phyloP scores from a whole-genome alignment of 2,113 vertebrate genomes.

The Melanocharis versteri region DNA sequence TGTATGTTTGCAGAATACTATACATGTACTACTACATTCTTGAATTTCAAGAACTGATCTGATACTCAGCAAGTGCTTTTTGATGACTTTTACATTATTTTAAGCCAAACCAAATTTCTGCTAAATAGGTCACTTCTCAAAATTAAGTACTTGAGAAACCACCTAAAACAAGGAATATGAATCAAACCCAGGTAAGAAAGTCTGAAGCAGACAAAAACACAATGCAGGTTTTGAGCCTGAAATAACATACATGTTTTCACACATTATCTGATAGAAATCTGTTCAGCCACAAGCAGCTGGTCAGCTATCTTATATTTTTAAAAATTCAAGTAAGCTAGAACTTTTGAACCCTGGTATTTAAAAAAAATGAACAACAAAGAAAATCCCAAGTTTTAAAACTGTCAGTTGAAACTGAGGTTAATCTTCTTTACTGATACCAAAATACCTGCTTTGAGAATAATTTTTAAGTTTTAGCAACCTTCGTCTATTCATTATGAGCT shows the following conservation, averaged over 20 bases:
- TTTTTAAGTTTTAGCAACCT: background rate
- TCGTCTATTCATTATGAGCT: background rate
- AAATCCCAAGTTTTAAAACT: background rate
- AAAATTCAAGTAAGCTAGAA: background rate
- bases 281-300: background rate
- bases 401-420: background rate
- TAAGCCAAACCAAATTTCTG: background rate
- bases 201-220: background rate
- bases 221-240: background rate
- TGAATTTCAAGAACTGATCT: background rate
- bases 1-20: background rate
- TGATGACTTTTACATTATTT: background rate
- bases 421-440: background rate
- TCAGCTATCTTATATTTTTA: background rate
- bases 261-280: background rate
- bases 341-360: background rate
- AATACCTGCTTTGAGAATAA: background rate
- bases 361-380: background rate
- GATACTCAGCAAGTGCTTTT: background rate
- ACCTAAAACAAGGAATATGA: background rate
- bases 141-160: background rate
- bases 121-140: background rate
- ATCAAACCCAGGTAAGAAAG: background rate
- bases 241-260: background rate
- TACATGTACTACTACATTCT: background rate